phyloP scores from a whole-genome alignment of 1,140 invertebrate species.

The Eriocheir sinensis region DNA sequence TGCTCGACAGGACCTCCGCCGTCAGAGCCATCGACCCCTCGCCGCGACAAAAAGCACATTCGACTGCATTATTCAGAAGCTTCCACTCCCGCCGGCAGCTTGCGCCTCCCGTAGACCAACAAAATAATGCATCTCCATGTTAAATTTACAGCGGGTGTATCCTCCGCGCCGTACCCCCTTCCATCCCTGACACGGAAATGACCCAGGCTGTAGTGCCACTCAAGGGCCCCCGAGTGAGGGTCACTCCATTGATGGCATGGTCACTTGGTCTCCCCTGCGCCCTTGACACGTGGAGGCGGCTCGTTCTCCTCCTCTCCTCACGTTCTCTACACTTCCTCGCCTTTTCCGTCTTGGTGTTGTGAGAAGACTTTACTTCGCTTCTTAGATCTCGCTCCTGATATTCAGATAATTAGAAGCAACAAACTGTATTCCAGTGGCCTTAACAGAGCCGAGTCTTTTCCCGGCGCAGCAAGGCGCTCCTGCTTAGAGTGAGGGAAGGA shows the following conservation, averaged over 20 bases:
- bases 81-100: constrained; percentile 55
- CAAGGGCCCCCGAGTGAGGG: neutral
- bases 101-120: constrained; percentile 52
- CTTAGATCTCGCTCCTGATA: neutral
- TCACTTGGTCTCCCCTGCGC: neutral
- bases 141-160: constrained; percentile 49
- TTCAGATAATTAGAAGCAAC: neutral
- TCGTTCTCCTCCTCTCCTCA: neutral
- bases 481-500: neutral
- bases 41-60: constrained; percentile 42
- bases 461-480: neutral
- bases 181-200: constrained; percentile 34
- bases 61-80: constrained; percentile 43
- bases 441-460: neutral
- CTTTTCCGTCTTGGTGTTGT: neutral
- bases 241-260: constrained; percentile 39
- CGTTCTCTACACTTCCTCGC: neutral
- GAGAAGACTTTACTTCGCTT: neutral
- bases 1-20: neutral
- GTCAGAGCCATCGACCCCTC: constrained; percentile 3
- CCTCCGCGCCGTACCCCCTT: neutral
- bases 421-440: neutral
- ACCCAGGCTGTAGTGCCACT: constrained; percentile 33
- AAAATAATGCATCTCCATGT: constrained; percentile 62
- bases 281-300: neutral